Conservation (phyloP, 1,140 invertebrate species). For the Trichonephila clavata region DNA sequence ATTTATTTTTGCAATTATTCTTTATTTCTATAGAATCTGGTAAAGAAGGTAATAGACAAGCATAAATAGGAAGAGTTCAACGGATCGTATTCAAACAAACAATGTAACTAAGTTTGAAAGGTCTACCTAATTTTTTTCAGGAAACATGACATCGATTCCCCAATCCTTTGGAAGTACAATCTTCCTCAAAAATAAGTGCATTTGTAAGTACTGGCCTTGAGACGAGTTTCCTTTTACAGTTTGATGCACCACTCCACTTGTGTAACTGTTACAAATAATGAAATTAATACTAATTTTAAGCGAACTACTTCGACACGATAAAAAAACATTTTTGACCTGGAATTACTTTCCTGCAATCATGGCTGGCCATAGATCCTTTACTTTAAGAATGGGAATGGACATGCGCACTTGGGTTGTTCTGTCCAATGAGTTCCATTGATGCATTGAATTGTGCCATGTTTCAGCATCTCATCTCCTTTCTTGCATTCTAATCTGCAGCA, state of each 20-base stretch:
- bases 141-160: neutral
- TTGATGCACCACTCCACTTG: neutral
- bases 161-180: neutral
- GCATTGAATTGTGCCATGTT: neutral
- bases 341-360: neutral
- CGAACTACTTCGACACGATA: neutral
- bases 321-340: neutral
- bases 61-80: neutral
- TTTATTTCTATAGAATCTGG: neutral
- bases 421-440: neutral
- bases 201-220: neutral
- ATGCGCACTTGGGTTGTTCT: neutral
- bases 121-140: neutral
- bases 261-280: neutral
- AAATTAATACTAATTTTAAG: neutral
- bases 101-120: neutral
- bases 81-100: neutral
- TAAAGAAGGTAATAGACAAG: neutral
- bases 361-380: no score
- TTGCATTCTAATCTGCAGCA: slow-evolving; percentile 10
- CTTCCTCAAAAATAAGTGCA: neutral
- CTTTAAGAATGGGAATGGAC: neutral
- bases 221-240: neutral
- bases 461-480: neutral
- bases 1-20: slow-evolving; percentile 2